These are phyloP conservation scores for Conger conger DNA, from an alignment of 2,113 vertebrate genomes.

Conservation along the genomic window DNA sequence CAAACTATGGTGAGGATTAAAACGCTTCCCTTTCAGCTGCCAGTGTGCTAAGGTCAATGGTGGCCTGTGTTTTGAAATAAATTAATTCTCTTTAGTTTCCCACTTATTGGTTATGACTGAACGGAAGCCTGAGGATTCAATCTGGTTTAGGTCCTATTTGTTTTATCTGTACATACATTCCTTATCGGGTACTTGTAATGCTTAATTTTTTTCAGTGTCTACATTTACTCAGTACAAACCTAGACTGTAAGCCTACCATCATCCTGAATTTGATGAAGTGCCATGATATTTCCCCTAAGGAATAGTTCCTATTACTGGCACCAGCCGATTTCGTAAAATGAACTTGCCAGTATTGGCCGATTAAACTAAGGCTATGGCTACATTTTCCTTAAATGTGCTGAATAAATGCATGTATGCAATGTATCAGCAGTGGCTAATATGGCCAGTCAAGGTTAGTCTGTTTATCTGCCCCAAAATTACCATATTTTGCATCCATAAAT, in stretches of 20 bases:
- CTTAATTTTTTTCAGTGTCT: neutral
- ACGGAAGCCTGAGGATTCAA: neutral
- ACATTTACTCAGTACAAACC: neutral
- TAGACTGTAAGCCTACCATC: neutral
- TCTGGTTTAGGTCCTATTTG: neutral
- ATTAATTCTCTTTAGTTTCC: neutral
- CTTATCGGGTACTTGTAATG: neutral
- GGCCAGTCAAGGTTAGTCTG: no score
- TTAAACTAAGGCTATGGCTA: no score
- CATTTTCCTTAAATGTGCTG: no score
- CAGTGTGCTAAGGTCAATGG: neutral
- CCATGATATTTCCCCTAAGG: neutral
- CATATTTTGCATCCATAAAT: no score
- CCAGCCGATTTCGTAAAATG: no score
- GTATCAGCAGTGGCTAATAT: no score
- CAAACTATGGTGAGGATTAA: neutral
- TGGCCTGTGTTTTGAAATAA: neutral
- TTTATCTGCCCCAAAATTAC: no score
- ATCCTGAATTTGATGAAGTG: neutral
- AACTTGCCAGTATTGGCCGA: no score
- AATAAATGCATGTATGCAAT: no score
- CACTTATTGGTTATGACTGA: neutral
- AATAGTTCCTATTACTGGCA: neutral
- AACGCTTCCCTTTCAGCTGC: neutral
- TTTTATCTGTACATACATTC: neutral